Evolutionary conservation across 2,888 invertebrate genomes (phyloP), one percentile per base, ranked within the genome.

Genomic region (Drosophila histrio): DNA sequence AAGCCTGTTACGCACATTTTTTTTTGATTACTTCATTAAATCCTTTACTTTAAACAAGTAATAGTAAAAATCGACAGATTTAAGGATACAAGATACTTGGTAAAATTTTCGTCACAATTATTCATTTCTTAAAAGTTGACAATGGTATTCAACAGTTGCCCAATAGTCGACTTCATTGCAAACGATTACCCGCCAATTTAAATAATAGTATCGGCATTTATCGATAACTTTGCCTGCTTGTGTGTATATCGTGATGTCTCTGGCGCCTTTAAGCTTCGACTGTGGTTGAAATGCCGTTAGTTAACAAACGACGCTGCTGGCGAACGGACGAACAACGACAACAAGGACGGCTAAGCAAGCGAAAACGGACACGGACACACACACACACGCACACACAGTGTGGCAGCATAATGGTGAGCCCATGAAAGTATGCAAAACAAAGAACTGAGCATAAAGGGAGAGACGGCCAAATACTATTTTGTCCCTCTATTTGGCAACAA

Each of bases 371-470:
- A 41, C 56, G 43, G 11, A 50, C 47, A 47, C 52, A 19, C 46
- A 57, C 56, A 60, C 53, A 38, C 49, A 58, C 26, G 26, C 34
- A 36, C 21, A 36, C 19, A 19, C 24, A 56, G 46, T 36, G 54
- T 53, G 59, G 8, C 9, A 43, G 21, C 8, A 32, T 11, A 54
- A 34, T 41, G 39, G 50, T 49, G 26, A 36, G 49, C 54, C 57
- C 65, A 38, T 36, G 9, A 65, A 81, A 73, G 82, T 81, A 78
- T 74, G 79, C 77, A 69, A 69, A 52, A 69, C 61, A 63, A 68
- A 52, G 60, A 38, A 28, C 41, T 21, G 50, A 50, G 57, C 57
- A 54, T 50, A 49, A 46, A 57, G 36, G 39, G 28, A 32, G 19
- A 30, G 36, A 24, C 36, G 56, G 46, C 64, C 3, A 59, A 56